phyloP scores from a whole-genome alignment of 1,140 invertebrate genomes.

The Dendrolimus kikuchii region DNA sequence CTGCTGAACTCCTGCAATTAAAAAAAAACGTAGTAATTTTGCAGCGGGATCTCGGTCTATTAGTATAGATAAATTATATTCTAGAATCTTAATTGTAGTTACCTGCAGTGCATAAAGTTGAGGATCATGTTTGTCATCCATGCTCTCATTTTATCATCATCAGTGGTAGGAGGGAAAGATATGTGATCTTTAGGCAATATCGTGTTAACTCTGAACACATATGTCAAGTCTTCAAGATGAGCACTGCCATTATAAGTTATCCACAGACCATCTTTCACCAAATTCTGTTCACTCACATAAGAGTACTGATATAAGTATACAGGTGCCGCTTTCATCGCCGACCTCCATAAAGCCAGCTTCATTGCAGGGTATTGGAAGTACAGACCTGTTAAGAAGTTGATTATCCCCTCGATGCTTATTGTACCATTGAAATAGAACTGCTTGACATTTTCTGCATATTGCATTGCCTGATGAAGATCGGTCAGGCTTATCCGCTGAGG shows the following conservation, averaged over 20 bases:
- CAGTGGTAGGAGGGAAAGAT: constrained; percentile 8
- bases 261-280: constrained; percentile 6
- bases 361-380: constrained; percentile 12
- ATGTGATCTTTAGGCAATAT: neutral
- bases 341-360: constrained; percentile 6
- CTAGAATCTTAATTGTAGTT: neutral
- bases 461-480: neutral
- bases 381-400: constrained; percentile 1
- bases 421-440: constrained; percentile 8
- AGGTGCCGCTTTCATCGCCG: constrained; percentile 5
- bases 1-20: no score
- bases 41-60: no score
- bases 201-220: constrained; percentile 10
- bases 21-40: no score
- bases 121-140: constrained; percentile 10
- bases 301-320: constrained; percentile 15
- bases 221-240: constrained; percentile 12
- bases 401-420: constrained; percentile 1
- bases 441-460: neutral
- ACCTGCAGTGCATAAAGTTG: constrained; percentile 16
- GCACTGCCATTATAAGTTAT: constrained; percentile 2
- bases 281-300: constrained; percentile 8
- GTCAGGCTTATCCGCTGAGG: neutral
- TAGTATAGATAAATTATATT: no score
- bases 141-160: constrained; percentile 14